Conservation (phyloP, 2,113 vertebrate genomes). For the Cyphomyrus discorhynchus region DNA sequence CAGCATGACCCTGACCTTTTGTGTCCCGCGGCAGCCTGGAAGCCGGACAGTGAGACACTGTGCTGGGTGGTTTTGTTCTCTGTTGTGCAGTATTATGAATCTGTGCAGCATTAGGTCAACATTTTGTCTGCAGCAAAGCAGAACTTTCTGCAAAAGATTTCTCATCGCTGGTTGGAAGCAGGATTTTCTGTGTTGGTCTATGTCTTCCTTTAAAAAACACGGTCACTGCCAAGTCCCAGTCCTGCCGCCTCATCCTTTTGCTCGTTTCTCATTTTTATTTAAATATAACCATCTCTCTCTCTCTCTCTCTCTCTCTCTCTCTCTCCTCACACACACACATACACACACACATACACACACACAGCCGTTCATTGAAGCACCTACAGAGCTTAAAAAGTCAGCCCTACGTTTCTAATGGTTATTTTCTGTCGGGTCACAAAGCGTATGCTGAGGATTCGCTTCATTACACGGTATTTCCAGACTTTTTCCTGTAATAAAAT, state of each 20-base stretch:
- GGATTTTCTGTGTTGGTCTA: not conserved
- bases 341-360: not conserved
- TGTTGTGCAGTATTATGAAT: no score
- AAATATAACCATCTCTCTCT: slow-evolving; percentile 34
- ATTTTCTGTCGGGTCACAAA: not conserved
- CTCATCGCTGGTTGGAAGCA: not conserved
- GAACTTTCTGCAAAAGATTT: not conserved
- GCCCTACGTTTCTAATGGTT: not conserved
- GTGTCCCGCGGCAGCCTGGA: not conserved
- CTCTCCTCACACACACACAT: not conserved
- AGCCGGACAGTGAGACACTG: not conserved
- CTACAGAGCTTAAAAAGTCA: not conserved
- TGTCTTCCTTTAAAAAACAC: slow-evolving; percentile 6
- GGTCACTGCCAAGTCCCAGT: slow-evolving; percentile 14
- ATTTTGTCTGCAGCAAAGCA: not conserved
- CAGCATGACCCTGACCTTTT: not conserved
- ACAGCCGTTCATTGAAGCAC: slow-evolving; percentile 28
- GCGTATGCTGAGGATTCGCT: not conserved
- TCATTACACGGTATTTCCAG: not conserved
- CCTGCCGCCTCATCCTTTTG: slow-evolving; percentile 22
- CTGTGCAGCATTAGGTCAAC: not conserved
- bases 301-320: slow-evolving; percentile 6
- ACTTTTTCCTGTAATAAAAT: not conserved
- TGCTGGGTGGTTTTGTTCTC: not conserved
- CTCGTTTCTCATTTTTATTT: slow-evolving; percentile 40